These are phyloP conservation scores for Megaceryle maxima DNA, from an alignment of 2,113 vertebrate species.

Conservation along the genomic window DNA sequence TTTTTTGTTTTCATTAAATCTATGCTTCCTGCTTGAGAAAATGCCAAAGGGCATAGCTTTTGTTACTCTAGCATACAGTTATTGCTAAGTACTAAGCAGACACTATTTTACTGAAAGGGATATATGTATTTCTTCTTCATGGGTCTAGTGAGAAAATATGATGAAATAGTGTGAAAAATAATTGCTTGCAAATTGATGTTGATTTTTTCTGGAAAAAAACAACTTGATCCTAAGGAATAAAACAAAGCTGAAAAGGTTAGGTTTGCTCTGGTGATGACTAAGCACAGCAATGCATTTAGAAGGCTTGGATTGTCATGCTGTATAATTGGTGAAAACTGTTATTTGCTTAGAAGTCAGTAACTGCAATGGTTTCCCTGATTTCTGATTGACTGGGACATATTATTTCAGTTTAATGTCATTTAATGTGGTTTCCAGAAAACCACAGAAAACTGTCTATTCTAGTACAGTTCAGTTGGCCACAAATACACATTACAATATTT, in stretches of 20 bases:
- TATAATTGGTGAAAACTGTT: conserved; percentile 2
- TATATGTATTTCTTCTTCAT: neutral
- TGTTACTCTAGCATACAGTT: neutral
- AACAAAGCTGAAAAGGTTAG: neutral
- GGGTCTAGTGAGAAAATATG: neutral
- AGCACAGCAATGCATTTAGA: neutral
- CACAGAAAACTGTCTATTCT: neutral
- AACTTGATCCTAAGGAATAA: neutral
- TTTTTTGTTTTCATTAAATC: neutral
- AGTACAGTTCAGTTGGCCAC: neutral
- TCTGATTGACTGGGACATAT: conserved; percentile 34
- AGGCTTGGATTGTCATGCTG: neutral
- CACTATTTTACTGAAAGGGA: neutral
- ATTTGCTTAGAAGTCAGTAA: conserved; percentile 10
- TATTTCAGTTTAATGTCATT: conserved; percentile 10
- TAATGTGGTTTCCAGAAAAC: conserved; percentile 27
- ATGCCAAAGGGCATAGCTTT: neutral
- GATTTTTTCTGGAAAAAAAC: neutral
- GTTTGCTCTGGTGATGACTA: neutral
- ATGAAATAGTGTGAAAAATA: neutral
- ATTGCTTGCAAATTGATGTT: neutral
- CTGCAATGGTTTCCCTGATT: neutral
- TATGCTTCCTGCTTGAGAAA: neutral
- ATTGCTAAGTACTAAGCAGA: neutral
- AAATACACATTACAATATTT: neutral